These are phyloP conservation scores for Ephestia elutella DNA, from an alignment of 1,140 invertebrate species.

Conservation along the genomic window DNA sequence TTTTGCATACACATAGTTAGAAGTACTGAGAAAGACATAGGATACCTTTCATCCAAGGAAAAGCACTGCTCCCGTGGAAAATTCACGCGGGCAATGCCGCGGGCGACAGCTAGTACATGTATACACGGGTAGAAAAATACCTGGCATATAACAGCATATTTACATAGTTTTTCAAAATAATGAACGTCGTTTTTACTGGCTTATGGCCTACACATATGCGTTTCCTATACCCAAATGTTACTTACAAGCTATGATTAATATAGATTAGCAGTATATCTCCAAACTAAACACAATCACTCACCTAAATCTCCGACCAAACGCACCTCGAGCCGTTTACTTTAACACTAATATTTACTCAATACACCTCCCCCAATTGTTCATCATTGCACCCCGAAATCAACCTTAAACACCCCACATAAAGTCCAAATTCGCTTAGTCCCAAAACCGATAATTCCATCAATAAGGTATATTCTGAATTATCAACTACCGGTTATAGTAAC, in stretches of 20 bases:
- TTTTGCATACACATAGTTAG: too few relatives aligned
- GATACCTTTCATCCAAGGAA: too few relatives aligned
- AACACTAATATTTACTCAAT: conserved; percentile 6
- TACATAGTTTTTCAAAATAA: too few relatives aligned
- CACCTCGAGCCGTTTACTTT: not conserved
- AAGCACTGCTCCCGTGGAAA: too few relatives aligned
- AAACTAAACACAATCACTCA: not conserved
- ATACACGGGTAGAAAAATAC: too few relatives aligned
- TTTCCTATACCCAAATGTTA: too few relatives aligned
- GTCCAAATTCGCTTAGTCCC: conserved; percentile 9
- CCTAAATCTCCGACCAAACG: not conserved
- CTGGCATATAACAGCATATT: too few relatives aligned
- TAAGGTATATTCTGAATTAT: conserved; percentile 29
- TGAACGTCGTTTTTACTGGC: too few relatives aligned
- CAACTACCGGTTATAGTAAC: conserved; percentile 47
- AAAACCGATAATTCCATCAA: conserved; percentile 30
- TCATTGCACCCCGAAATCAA: conserved; percentile 15
- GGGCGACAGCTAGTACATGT: too few relatives aligned
- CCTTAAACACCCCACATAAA: conserved; percentile 11
- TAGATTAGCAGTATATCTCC: not conserved
- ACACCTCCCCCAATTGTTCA: not conserved
- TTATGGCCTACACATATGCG: not conserved
- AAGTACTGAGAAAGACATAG: too few relatives aligned
- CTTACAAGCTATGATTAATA: not conserved
- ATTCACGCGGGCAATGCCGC: too few relatives aligned